A percentile compares a stretch with the other conserved stretches of the same genome.
Evolutionary conservation across 2,113 vertebrate species (phyloP).

Genomic region (Thermophis baileyi): DNA sequence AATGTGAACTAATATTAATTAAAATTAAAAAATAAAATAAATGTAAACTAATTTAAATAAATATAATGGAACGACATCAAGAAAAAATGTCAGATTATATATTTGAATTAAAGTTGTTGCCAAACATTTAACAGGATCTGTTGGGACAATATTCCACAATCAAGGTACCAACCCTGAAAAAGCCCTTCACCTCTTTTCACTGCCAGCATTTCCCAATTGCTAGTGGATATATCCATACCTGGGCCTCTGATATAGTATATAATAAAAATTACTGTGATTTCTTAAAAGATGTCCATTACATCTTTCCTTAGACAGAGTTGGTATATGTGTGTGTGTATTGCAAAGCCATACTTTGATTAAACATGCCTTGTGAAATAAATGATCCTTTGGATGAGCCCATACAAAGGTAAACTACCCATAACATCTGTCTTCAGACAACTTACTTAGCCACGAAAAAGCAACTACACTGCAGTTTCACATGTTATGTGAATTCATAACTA

Average conservation of each 20-base stretch:
- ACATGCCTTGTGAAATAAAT: not conserved
- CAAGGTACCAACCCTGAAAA: not conserved
- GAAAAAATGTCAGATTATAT: not conserved
- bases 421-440: not conserved
- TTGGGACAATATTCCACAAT: not conserved
- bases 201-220: not conserved
- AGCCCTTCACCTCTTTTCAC: not conserved
- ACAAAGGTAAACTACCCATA: not conserved
- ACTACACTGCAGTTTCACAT: not conserved
- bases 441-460: not conserved
- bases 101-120: not conserved
- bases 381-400: not conserved
- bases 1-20: not conserved
- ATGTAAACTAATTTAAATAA: not conserved
- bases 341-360: not conserved
- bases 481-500: not conserved
- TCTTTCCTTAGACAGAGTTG: not conserved
- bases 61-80: not conserved
- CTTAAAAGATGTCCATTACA: not conserved
- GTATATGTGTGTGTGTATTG: not conserved
- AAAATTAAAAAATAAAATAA: not conserved
- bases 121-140: not conserved
- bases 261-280: not conserved
- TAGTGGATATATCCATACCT: not conserved
- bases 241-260: not conserved